Percentiles rank a stretch among this genome's conserved stretches.
These are phyloP conservation scores for Ormyrus pomaceus DNA, from an alignment of 2,888 invertebrate species.

Conservation along the genomic window DNA sequence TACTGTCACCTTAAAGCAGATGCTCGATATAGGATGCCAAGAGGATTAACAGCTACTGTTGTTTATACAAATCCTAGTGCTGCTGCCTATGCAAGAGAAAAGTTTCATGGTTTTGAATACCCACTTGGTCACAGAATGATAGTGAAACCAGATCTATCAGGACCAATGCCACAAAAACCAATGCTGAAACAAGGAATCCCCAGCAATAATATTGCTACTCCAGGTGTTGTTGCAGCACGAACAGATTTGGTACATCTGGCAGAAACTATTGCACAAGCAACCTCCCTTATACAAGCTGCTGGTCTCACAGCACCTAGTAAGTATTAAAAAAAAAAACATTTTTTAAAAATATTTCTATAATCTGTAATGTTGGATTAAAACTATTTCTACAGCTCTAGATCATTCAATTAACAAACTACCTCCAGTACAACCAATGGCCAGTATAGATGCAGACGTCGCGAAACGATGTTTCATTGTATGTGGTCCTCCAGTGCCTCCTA, in stretches of 20 bases:
- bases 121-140: constrained; percentile 90
- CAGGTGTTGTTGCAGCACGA: constrained; percentile 69
- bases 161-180: constrained; percentile 57
- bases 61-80: constrained; percentile 84
- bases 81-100: constrained; percentile 88
- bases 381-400: constrained; percentile 63
- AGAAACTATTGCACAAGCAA: constrained; percentile 87
- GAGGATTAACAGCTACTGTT: constrained; percentile 80
- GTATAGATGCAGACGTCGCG: constrained; percentile 81
- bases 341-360: not conserved
- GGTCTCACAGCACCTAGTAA: constrained; percentile 73
- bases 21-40: constrained; percentile 76
- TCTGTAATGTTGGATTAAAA: constrained; percentile 1
- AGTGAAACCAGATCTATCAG: constrained; percentile 80
- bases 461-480: constrained; percentile 78
- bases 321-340: constrained; percentile 42
- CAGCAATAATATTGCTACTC: constrained; percentile 58
- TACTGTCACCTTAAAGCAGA: constrained; percentile 79
- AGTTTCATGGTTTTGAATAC: constrained; percentile 94
- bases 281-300: constrained; percentile 84
- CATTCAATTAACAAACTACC: constrained; percentile 79
- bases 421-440: constrained; percentile 82
- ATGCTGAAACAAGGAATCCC: constrained; percentile 61
- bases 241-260: constrained; percentile 83
- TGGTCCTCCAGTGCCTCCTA: constrained; percentile 81